phyloP scores from a whole-genome alignment of 2,888 invertebrate species.

The Xanthostigma xanthostigma region DNA sequence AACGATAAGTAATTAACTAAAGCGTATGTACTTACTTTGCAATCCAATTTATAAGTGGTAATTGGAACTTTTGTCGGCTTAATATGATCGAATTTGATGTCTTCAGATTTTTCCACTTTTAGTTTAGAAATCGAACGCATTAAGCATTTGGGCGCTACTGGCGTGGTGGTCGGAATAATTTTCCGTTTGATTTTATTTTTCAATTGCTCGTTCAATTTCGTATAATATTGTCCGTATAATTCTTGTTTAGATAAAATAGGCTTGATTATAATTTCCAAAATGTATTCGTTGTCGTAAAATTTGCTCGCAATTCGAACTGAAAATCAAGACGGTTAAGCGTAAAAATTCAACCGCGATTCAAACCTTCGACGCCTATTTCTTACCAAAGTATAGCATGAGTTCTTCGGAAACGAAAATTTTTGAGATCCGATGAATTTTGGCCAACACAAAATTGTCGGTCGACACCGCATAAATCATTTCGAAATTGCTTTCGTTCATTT shows the following conservation, averaged over 20 bases:
- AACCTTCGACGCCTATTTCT: conserved; percentile 27
- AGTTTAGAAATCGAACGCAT: conserved; percentile 6
- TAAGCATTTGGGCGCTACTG: conserved; percentile 14
- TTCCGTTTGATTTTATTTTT: conserved; percentile 1
- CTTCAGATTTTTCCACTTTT: neutral
- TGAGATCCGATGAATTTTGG: neutral
- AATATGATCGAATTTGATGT: conserved; percentile 8
- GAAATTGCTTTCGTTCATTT: conserved; percentile 9
- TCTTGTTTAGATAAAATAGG: conserved; percentile 28
- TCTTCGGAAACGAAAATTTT: conserved; percentile 2
- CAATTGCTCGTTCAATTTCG: conserved; percentile 7
- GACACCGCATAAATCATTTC: neutral
- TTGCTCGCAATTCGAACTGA: conserved; percentile 30
- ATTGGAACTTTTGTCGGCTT: conserved; percentile 13
- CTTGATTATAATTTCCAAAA: conserved; percentile 32
- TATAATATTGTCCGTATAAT: conserved; percentile 14
- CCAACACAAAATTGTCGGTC: neutral
- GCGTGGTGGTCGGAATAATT: conserved; percentile 14
- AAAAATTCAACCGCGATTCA: conserved; percentile 32
- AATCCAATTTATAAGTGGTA: conserved; percentile 14
- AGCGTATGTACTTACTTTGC: neutral
- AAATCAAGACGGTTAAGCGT: conserved; percentile 20
- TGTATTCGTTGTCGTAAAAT: conserved; percentile 34
- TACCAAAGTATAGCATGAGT: conserved; percentile 13
- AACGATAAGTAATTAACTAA: no score